Conservation (phyloP, 2,888 invertebrate species). For the Cephus nigrinus region DNA sequence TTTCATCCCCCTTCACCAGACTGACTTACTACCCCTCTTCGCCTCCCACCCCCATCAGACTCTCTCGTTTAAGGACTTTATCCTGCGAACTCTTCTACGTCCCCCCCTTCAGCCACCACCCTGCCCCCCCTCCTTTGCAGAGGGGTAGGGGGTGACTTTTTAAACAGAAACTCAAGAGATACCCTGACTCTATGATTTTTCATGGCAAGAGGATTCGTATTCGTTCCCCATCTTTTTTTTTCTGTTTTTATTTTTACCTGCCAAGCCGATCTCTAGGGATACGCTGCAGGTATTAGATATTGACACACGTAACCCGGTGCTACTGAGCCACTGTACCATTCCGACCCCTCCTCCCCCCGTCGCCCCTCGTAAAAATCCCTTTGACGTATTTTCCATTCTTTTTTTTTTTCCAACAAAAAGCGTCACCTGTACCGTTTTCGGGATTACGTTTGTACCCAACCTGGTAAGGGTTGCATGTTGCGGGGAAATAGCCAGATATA, state of each 20-base stretch:
- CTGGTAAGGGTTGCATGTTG: constrained; percentile 6
- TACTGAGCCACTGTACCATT: constrained; percentile 28
- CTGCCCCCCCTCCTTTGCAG: background rate
- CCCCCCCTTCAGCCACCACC: background rate
- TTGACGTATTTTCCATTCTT: background rate
- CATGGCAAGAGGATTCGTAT: constrained; percentile 1
- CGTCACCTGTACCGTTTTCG: constrained; percentile 61
- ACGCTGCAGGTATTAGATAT: constrained; percentile 37
- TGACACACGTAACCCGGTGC: constrained; percentile 35
- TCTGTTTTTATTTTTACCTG: too few species aligned
- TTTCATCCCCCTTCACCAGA: too few species aligned
- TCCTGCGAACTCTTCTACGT: background rate
- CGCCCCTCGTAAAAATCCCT: constrained; percentile 22
- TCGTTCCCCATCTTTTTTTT: background rate
- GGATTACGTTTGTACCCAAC: constrained; percentile 59
- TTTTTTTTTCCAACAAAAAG: constrained; percentile 41
- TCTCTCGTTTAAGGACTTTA: constrained; percentile 27
- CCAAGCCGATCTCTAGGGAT: background rate
- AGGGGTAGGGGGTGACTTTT: background rate
- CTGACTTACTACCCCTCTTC: constrained; percentile 31
- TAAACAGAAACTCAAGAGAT: background rate
- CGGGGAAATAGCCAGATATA: constrained; percentile 44
- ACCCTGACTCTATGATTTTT: background rate
- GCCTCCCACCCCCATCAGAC: constrained; percentile 9
- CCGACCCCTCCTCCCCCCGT: constrained; percentile 19